Conservation (phyloP, 2,113 vertebrate genomes). For the Bettongia penicillata region DNA sequence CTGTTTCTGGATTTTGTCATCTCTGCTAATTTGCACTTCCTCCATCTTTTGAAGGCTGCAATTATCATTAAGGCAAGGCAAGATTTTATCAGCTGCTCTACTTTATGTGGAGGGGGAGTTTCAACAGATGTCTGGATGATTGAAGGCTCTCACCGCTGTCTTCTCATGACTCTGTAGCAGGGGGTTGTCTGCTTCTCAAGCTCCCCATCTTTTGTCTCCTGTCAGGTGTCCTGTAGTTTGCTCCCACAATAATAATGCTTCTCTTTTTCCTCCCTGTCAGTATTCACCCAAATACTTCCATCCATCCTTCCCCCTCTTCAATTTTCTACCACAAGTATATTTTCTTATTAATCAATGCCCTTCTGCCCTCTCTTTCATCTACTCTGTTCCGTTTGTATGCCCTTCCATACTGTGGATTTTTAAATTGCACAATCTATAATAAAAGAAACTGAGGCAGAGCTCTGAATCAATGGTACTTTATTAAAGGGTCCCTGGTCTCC, state of each 20-base stretch:
- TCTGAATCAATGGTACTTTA: too few species aligned
- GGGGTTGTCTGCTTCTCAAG: neutral
- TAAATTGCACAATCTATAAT: too few species aligned
- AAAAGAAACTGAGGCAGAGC: too few species aligned
- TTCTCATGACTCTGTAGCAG: neutral
- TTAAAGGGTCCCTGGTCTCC: too few species aligned
- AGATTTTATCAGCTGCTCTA: neutral
- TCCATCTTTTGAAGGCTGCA: neutral
- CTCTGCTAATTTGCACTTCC: neutral
- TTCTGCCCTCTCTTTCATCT: neutral
- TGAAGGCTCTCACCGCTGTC: neutral
- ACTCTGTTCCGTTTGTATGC: neutral
- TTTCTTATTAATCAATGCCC: neutral
- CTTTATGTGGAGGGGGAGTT: neutral
- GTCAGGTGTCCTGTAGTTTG: neutral
- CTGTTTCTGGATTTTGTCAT: neutral
- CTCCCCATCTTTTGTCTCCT: neutral
- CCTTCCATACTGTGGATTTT: neutral
- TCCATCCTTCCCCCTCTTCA: neutral
- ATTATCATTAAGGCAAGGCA: neutral
- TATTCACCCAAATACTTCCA: neutral
- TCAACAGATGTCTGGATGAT: neutral
- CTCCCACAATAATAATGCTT: neutral
- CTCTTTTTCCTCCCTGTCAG: neutral
- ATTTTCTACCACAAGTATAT: neutral